These are phyloP conservation scores for Strigamia maritima DNA, from an alignment of 2,888 invertebrate species.

Conservation along the genomic window DNA sequence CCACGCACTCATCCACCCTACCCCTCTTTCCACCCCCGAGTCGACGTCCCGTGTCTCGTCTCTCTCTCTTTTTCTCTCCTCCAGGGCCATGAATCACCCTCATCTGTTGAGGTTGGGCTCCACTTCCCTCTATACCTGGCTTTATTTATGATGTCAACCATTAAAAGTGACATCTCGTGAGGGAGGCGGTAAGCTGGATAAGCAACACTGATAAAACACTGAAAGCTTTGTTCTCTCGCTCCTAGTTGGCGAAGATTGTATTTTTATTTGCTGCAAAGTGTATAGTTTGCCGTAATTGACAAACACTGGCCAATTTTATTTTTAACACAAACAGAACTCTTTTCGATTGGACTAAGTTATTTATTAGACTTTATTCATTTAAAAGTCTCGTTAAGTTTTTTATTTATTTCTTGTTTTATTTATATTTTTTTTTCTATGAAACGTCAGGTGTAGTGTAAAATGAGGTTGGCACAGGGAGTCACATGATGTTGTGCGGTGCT, in stretches of 20 bases:
- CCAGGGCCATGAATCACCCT: constrained; percentile 32
- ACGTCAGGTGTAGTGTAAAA: not conserved
- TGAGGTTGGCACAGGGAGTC: not conserved
- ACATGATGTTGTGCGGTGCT: not conserved
- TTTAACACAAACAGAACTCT: not conserved
- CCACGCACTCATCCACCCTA: constrained; percentile 3
- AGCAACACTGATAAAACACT: constrained; percentile 32
- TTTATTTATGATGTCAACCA: constrained; percentile 34
- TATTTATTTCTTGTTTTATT: not conserved
- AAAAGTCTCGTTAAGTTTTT: not conserved
- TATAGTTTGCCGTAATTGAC: not conserved
- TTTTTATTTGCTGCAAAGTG: constrained; percentile 24
- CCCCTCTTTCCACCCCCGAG: not conserved
- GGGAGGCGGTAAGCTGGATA: constrained; percentile 32
- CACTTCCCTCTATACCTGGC: constrained; percentile 29
- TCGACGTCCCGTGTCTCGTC: constrained; percentile 29
- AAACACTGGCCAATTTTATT: not conserved
- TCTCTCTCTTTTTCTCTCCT: constrained; percentile 5
- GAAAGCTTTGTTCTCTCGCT: constrained; percentile 18
- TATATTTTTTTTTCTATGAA: not conserved
- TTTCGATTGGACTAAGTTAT: not conserved
- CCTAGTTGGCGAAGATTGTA: constrained; percentile 15
- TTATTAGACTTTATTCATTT: not conserved
- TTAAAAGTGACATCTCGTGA: constrained; percentile 34
- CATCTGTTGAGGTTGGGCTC: constrained; percentile 30